Base-by-base conservation (phyloP, 1,140 invertebrate genomes). In the Lordiphosa stackelbergi region DNA sequence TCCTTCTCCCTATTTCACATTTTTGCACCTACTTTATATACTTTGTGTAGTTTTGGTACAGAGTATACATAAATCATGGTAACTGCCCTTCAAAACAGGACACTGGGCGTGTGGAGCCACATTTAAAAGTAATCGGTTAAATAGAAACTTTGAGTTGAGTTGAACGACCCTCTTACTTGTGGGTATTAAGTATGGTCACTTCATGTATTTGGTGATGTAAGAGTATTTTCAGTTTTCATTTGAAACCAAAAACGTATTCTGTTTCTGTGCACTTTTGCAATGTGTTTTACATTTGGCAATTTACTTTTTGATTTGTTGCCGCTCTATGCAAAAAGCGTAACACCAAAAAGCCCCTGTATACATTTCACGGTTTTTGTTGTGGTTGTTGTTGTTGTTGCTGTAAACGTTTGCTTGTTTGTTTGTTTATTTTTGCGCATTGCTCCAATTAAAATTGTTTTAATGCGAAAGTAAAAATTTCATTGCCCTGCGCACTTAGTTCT, bases 371-470 rank as follows among this genome's bases (percentile, higher is more conserved):
- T 2, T 7, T 66, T 47, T 36, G 46, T 22, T 42, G 37, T 6
- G 24, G 24, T 46, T 13, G 11, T 9, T 13, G 28, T 41, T 41
- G 12, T 41, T 41, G 12, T 40, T 40, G 12, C 22, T 13, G 28
- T 31, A 31, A 31, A 5, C 37, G 13, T 54, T 70, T 58, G 37
- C 40, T 31, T 56, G 49, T 28, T 53, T 47, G 41, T 59, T 70
- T 66, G 60, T 66, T 81, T 74, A 74, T 68, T 81, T 81, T 79
- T 79, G 74, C 74, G 74, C 70, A 74, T 66, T 70, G 71, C 49
- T 68, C 75, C 48, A 81, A 71, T 79, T 79, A 74, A 58, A 57
- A 71, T 57, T 57, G 40, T 54, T 54, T 48, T 41, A 40, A 38
- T 24, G 13, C 49, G 53, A 65, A 65, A 51, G 46, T 60, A 65